These are phyloP conservation scores for Urocitellus parryii DNA, from an alignment of 2,113 vertebrate genomes.

Conservation along the genomic window DNA sequence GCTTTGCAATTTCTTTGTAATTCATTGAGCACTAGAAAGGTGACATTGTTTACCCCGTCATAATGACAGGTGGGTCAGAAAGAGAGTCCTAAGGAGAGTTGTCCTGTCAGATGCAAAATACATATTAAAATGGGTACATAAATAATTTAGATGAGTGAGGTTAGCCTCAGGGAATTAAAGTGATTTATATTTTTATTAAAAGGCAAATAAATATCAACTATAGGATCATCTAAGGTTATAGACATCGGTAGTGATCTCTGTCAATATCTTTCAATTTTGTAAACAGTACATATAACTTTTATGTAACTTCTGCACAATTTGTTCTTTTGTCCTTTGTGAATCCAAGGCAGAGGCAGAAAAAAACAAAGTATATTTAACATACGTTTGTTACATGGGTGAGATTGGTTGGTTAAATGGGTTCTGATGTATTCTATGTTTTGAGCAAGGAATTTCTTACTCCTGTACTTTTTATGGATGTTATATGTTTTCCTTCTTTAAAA, in stretches of 20 bases:
- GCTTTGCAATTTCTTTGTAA: conserved; percentile 86
- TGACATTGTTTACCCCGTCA: conserved; percentile 87
- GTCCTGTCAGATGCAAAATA: conserved; percentile 79
- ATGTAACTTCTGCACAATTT: not conserved
- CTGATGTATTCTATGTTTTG: not conserved
- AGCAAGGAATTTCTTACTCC: not conserved
- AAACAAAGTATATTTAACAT: conserved; percentile 40
- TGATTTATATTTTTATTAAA: conserved; percentile 79
- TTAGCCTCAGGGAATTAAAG: conserved; percentile 67
- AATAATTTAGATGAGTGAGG: conserved; percentile 80
- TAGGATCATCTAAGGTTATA: conserved; percentile 74
- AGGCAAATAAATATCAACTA: conserved; percentile 70
- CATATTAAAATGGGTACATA: conserved; percentile 82
- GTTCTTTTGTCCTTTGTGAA: conserved; percentile 19
- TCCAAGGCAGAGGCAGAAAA: not conserved
- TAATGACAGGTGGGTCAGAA: conserved; percentile 85
- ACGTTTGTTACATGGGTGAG: not conserved
- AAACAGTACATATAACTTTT: not conserved
- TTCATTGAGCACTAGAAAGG: conserved; percentile 85
- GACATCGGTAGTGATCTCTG: conserved; percentile 49
- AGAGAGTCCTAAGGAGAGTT: conserved; percentile 79
- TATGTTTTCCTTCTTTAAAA: conserved; percentile 31
- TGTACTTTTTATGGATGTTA: not conserved
- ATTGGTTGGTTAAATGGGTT: not conserved
- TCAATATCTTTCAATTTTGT: conserved; percentile 50